These are phyloP conservation scores for Chascanopsetta lugubris DNA, from an alignment of 2,113 vertebrate genomes.

Conservation along the genomic window DNA sequence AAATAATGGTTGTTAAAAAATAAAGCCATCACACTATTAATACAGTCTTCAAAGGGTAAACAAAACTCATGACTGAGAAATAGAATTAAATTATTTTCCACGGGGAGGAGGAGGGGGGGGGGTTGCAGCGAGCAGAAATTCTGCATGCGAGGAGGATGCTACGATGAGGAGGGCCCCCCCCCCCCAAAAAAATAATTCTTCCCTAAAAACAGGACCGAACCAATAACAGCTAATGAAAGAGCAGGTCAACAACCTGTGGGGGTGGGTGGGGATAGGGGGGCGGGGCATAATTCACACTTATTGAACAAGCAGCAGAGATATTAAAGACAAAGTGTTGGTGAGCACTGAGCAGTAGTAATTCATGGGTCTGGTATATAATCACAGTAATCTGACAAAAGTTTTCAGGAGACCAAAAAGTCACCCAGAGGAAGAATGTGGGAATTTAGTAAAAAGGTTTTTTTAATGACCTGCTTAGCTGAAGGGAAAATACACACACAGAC, in stretches of 20 bases:
- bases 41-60: constrained; percentile 61
- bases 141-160: constrained; percentile 53
- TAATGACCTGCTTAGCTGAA: constrained; percentile 77
- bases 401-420: constrained; percentile 57
- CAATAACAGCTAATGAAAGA: constrained; percentile 47
- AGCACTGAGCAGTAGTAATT: constrained; percentile 68
- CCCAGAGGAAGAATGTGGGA: constrained; percentile 36
- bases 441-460: constrained; percentile 71
- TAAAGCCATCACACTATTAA: constrained; percentile 60
- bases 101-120: constrained; percentile 3
- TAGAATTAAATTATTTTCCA: constrained; percentile 35
- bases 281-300: constrained; percentile 40
- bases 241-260: constrained; percentile 47
- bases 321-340: constrained; percentile 56
- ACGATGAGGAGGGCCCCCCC: constrained; percentile 60
- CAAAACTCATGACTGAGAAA: constrained; percentile 35
- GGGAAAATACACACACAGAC: constrained; percentile 38
- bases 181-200: constrained; percentile 40
- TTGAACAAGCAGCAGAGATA: constrained; percentile 71
- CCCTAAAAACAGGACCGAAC: constrained; percentile 30
- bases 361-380: constrained; percentile 51
- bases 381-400: constrained; percentile 62
- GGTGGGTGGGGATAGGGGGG: too few species aligned
- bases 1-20: constrained; percentile 62
- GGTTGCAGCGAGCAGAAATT: constrained; percentile 45